Conservation (phyloP, 2,113 vertebrate genomes). For the Trogon melanurus region DNA sequence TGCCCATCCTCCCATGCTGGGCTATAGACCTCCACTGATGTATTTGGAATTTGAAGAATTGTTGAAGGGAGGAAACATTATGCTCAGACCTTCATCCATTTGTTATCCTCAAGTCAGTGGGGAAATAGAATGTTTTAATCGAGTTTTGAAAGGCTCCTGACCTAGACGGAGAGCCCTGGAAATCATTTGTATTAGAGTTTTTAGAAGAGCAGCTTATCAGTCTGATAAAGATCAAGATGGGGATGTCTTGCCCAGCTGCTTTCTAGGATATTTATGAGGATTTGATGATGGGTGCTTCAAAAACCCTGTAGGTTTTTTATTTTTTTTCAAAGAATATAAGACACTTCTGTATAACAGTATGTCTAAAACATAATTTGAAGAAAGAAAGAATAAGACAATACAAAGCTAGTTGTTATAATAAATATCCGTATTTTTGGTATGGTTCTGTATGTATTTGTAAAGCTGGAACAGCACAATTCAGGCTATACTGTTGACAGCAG, state of each 20-base stretch:
- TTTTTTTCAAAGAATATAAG: fast-evolving
- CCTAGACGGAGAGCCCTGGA: neutral
- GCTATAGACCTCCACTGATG: neutral
- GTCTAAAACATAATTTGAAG: neutral
- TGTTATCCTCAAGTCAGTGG: neutral
- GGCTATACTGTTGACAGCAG: neutral
- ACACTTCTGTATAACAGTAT: neutral
- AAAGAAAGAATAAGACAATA: neutral
- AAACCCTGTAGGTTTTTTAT: neutral
- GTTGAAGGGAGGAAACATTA: neutral
- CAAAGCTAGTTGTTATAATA: neutral
- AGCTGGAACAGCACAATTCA: neutral
- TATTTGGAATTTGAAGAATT: neutral
- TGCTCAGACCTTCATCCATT: neutral
- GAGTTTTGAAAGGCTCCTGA: conserved; percentile 3
- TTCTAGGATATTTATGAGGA: neutral
- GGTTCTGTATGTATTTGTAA: neutral
- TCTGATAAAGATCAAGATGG: neutral
- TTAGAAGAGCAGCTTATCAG: neutral
- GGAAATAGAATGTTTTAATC: neutral
- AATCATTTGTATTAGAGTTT: neutral
- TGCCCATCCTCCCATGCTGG: neutral
- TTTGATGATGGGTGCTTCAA: neutral
- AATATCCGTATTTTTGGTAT: neutral
- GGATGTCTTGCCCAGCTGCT: neutral